A percentile compares a stretch with the other conserved stretches of the same genome.
These are phyloP conservation scores for Trematocara stigmaticum DNA, from an alignment of 2,113 vertebrate genomes.

Conservation along the genomic window DNA sequence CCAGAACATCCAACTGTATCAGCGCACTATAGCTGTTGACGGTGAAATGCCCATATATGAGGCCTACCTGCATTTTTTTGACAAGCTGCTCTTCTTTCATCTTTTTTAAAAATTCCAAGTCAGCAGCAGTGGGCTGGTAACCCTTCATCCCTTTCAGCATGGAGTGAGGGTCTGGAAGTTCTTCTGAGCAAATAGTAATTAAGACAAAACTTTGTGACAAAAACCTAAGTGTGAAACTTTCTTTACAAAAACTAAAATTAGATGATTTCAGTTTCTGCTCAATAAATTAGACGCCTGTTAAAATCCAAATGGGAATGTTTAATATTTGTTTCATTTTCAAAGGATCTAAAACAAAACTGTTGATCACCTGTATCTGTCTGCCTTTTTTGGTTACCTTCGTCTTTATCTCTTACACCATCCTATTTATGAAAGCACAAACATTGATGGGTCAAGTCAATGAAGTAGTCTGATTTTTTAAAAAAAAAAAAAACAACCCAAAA, in stretches of 20 bases:
- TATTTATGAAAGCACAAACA: background rate
- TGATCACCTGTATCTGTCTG: background rate
- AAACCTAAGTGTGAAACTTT: background rate
- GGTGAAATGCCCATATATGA: background rate
- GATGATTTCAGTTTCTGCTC: background rate
- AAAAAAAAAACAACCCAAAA: background rate
- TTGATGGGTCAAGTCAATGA: fast-evolving
- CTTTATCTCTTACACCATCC: background rate
- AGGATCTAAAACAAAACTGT: background rate
- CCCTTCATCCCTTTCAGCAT: slow-evolving; percentile 68
- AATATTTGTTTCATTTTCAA: background rate
- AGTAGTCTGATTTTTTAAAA: too few relatives aligned
- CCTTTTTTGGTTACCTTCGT: background rate
- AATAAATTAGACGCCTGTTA: background rate
- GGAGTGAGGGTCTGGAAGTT: background rate
- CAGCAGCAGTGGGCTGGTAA: slow-evolving; percentile 30
- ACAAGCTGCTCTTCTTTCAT: slow-evolving; percentile 32
- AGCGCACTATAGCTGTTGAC: too few relatives aligned
- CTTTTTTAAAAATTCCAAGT: slow-evolving; percentile 61
- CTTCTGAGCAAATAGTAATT: background rate
- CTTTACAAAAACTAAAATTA: background rate
- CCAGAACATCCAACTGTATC: background rate
- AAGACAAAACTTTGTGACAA: background rate
- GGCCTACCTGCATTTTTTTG: slow-evolving; percentile 48
- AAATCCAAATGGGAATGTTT: background rate